phyloP scores from a whole-genome alignment of 2,113 vertebrate species.

The Antigone vipio region DNA sequence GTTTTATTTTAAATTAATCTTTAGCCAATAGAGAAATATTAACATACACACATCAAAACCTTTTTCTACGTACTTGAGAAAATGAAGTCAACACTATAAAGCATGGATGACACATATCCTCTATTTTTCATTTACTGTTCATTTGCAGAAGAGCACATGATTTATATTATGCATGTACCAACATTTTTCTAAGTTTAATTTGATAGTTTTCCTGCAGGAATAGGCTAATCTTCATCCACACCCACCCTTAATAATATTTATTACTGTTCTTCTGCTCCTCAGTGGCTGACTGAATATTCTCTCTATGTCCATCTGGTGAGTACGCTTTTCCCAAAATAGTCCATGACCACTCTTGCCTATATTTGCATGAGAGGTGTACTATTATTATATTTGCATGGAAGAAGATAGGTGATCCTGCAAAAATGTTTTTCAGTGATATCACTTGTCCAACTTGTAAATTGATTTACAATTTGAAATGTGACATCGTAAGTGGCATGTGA shows the following conservation, averaged over 20 bases:
- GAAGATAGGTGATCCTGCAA: neutral
- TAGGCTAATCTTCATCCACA: constrained; percentile 19
- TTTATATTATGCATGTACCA: neutral
- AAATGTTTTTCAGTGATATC: neutral
- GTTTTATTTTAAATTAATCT: neutral
- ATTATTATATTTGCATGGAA: constrained; percentile 18
- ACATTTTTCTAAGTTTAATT: constrained; percentile 17
- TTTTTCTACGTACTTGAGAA: neutral
- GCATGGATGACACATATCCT: neutral
- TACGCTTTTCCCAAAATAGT: constrained; percentile 23
- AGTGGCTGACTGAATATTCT: constrained; percentile 22
- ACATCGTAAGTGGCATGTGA: neutral
- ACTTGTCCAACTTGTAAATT: neutral
- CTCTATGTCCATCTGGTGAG: constrained; percentile 35
- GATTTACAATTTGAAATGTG: constrained; percentile 11
- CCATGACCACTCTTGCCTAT: neutral
- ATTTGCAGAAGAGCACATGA: neutral
- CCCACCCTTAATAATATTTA: constrained; percentile 35
- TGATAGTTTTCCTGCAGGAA: neutral
- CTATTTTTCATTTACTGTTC: constrained; percentile 7
- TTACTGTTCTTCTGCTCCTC: constrained; percentile 7
- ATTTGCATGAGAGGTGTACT: neutral
- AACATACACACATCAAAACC: neutral
- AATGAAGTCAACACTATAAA: neutral
- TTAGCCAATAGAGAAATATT: neutral